Conservation (phyloP, 2,797 vertebrate species). For the Serranus cabrilla region DNA sequence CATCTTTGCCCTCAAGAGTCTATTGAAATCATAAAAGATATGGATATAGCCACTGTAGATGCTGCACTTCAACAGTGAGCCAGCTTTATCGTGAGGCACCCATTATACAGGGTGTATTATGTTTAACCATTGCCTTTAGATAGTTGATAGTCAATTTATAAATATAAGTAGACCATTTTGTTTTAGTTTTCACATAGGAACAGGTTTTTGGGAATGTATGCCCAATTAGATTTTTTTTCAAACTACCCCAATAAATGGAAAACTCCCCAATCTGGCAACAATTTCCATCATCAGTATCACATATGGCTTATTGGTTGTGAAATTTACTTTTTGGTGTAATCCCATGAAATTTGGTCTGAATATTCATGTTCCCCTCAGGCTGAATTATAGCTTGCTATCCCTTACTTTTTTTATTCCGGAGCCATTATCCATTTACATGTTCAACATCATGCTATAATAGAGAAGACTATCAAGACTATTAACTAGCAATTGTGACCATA, state of each 20-base stretch:
- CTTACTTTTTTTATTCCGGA: too few relatives aligned
- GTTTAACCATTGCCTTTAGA: not conserved
- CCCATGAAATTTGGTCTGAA: not conserved
- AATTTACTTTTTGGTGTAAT: not conserved
- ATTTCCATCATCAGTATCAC: not conserved
- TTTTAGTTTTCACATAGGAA: too few relatives aligned
- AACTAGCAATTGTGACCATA: too few relatives aligned
- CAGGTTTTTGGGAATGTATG: too few relatives aligned
- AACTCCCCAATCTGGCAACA: too few relatives aligned
- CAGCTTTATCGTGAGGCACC: not conserved
- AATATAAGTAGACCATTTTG: too few relatives aligned
- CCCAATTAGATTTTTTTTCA: too few relatives aligned
- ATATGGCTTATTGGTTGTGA: not conserved
- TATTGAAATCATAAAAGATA: constrained; percentile 3
- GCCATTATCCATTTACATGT: too few relatives aligned
- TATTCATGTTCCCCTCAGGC: not conserved
- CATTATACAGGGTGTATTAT: not conserved
- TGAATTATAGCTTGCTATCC: not conserved
- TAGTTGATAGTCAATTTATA: too few relatives aligned
- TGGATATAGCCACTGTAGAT: not conserved
- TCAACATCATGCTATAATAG: too few relatives aligned
- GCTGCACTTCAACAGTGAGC: not conserved
- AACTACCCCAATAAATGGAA: too few relatives aligned
- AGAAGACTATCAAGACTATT: too few relatives aligned
- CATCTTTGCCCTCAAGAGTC: constrained; percentile 15